Conservation (phyloP, 2,113 vertebrate genomes). For the Motacilla tschutschensis region DNA sequence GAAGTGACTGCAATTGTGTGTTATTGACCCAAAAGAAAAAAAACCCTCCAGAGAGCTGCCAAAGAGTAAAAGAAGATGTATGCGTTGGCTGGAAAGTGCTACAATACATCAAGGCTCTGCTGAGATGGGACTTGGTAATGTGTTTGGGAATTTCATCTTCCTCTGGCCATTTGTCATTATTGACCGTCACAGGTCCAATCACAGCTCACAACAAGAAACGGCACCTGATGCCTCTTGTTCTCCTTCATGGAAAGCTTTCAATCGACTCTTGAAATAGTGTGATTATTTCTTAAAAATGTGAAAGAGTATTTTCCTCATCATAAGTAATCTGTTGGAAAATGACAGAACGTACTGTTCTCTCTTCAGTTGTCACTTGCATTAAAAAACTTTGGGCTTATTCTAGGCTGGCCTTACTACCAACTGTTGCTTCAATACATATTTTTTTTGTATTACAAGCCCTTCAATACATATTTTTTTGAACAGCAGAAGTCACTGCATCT, state of each 20-base stretch:
- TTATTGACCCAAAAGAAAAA: not conserved
- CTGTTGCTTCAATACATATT: not conserved
- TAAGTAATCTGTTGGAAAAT: not conserved
- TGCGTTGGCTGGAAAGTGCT: not conserved
- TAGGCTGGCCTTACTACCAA: not conserved
- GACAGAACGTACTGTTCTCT: not conserved
- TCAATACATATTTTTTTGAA: not conserved
- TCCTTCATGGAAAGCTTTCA: not conserved
- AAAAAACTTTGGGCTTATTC: not conserved
- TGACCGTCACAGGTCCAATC: not conserved
- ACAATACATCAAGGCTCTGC: slow-evolving; percentile 1
- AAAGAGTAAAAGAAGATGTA: slow-evolving; percentile 3
- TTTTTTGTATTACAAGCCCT: not conserved
- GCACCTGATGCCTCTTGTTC: not conserved
- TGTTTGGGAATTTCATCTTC: not conserved
- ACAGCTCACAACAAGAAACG: not conserved
- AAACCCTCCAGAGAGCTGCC: not conserved
- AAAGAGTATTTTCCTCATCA: not conserved
- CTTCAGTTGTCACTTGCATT: not conserved
- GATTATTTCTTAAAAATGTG: not conserved
- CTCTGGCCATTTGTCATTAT: slow-evolving; percentile 8
- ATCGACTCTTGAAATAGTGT: rapidly evolving
- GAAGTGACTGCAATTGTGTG: not conserved
- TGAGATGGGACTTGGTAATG: not conserved
- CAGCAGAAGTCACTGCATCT: not conserved